Base-by-base conservation (phyloP, 1,140 invertebrate genomes). In the Drosophila pectinifera region DNA sequence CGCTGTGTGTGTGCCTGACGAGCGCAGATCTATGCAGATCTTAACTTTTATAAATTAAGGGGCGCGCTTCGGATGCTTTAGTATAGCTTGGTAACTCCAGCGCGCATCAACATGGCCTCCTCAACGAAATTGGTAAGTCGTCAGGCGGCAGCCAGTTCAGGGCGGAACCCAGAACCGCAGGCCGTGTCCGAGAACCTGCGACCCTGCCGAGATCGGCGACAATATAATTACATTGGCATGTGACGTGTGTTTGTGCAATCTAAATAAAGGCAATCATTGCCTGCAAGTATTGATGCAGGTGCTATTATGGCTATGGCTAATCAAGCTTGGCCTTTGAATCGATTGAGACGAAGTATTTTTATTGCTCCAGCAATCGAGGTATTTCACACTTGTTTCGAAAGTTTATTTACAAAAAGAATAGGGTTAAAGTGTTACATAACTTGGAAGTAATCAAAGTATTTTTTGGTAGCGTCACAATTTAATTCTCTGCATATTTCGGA, bases 51-150 rank as follows among this genome's bases (percentile, higher is more conserved):
- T 59, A 72, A 76, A 75, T 56, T 51, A 57, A 31, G 38, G 34
- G 48, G 26, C 76, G 62, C 64, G 55, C 42, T 41, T 48, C 55
- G 45, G 53, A 64, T 64, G 57, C 49, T 58, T 91, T 91, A 91
- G 90, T 91, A 73, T 85, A 78, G 73, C 39, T 91, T 73, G 62
- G 65, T 67, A 89, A 85, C 78, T 91, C 70, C 80, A 85, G 43
- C 70, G 43, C 63, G 80, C 83, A 81, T 79, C 80, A 91, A 64
- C 76, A 91, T 91, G 90, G 75, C 76, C 55, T 83, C 73, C 53
- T 80, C 90, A 54, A 76, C 86, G 26, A 91, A 91, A 76, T 78
- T 91, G 90, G 90, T 91, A 55, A 88, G 90, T 75, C 53, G 34
- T 26, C 46, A 18, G 48, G 4, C 11, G 14, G 18, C 24, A 18